Evolutionary conservation across 2,113 vertebrate genomes (phyloP), one percentile per base, ranked within the genome.

Genomic region (Saccopteryx bilineata): DNA sequence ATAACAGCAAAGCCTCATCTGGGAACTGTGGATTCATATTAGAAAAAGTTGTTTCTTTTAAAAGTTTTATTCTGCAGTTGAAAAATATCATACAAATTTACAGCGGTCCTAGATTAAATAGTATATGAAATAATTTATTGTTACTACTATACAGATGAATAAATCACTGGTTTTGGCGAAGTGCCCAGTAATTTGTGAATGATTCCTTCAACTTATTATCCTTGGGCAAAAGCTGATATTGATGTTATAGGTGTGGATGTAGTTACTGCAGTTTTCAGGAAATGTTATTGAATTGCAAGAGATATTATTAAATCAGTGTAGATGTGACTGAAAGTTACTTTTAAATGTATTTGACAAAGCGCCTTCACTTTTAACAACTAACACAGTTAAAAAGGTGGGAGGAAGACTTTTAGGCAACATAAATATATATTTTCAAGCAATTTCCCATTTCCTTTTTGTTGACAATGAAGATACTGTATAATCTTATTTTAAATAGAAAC

Each of bases 261-360:
- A 56, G 50, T 76, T 28, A 81, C 15, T 75, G 2, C 13, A n/a
- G 12, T 85, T 56, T 91, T 85, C n/a, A 88, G 33, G 85, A 93
- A 91, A 80, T 79, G 23, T 93, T 63, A 71, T 31, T 87, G 74
- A 63, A 81, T 85, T 92, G n/a, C 28, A 18, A 80, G 39, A 76
- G 33, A 87, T 56, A 6, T 15, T 76, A 80, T 80, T 68, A 87
- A 94, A 39, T 92, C 15, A 58, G 1, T 90, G 23, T 87, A 68
- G 11, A 33, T 87, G 90, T 68, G 58, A 24, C 48, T 39, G 5
- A 63, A 82, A 82, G 83, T 54, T 87, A n/a, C 26, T 96, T 87
- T 85, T 33, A 72, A 56, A 31, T 69, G 68, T 33, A 74, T 87
- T 86, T 96, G 74, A 68, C 56, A 61, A 61, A 48, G 15, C 8